Base-by-base conservation (phyloP, 2,797 vertebrate species). In the Liasis olivaceus region DNA sequence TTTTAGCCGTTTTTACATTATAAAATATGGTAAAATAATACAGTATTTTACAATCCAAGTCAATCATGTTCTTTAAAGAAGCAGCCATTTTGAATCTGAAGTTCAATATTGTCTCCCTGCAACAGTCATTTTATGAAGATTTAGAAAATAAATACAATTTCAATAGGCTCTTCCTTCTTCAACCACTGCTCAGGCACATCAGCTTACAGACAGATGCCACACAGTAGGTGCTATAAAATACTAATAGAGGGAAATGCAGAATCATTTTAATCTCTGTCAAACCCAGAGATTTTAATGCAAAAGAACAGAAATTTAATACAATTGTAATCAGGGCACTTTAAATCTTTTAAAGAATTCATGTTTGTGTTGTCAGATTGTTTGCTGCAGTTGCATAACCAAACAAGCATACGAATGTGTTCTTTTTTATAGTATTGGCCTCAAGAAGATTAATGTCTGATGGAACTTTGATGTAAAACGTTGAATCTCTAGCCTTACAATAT, bases 291-390 rank as follows among this genome's bases (percentile, higher is more conserved):
- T 91, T 93, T 89, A 66, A 95, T 95, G 96, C 92, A 96, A 96
- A 97, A 95, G 93, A 94, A 93, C 93, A 95, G 26, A 26, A 91
- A 94, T 95, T 97, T 97, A 97, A 97, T 97, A 94, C 93, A 88
- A 93, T 96, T 97, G 96, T 97, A 97, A 97, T 97, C 95, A 93
- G 95, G 95, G 95, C 96, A 96, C 97, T 96, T 97, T 95, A 92
- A 96, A 89, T 93, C 93, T 95, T 95, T 95, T 94, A 95, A 95
- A 64, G 47, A 85, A 81, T 95, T 95, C 63, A 0, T 94, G 91
- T 96, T 96, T 96, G 92, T 94, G 90, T 96, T 95, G 95, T 95
- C 96, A 96, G 96, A 96, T 96, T 96, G 96, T 94, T 96, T 95
- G 93, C 92, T 94, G 85, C 58, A 90, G 84, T 94, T 96, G 93